A percentile compares a stretch with the other conserved stretches of the same genome.
These are phyloP conservation scores for Melipona bicolor DNA, from an alignment of 2,888 invertebrate genomes.

Conservation along the genomic window DNA sequence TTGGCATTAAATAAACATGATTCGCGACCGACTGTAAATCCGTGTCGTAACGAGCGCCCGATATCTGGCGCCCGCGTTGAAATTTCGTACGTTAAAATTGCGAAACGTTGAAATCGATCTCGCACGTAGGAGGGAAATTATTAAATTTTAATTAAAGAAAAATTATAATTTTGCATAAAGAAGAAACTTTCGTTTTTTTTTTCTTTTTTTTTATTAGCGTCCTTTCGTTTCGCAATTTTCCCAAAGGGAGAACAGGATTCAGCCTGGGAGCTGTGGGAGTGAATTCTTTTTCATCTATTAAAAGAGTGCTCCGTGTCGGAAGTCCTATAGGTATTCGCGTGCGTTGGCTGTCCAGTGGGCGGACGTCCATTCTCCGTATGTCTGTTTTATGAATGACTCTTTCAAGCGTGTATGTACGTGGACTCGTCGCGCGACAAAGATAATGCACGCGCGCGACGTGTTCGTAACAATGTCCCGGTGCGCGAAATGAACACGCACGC, in stretches of 20 bases:
- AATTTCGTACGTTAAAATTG: no score
- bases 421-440: conserved; percentile 16
- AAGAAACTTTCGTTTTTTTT: no score
- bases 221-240: no score
- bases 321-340: conserved; percentile 36
- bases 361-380: conserved; percentile 45
- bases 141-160: no score
- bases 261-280: no score
- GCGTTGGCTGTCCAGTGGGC: conserved; percentile 7
- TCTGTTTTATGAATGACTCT: conserved; percentile 39
- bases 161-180: no score
- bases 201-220: no score
- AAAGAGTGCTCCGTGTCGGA: conserved; percentile 27
- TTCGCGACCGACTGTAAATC: conserved; percentile 51
- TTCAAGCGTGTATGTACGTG: conserved; percentile 7
- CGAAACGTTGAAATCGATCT: no score
- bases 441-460: conserved; percentile 20
- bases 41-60: conserved; percentile 28
- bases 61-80: no score
- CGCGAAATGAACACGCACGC: conserved; percentile 20
- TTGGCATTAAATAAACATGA: conserved; percentile 51
- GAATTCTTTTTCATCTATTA: conserved; percentile 13
- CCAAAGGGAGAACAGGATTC: no score
- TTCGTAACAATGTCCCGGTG: conserved; percentile 37
- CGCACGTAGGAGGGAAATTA: no score